phyloP scores from a whole-genome alignment of 1,140 invertebrate genomes.

The Hypothenemus hampei region DNA sequence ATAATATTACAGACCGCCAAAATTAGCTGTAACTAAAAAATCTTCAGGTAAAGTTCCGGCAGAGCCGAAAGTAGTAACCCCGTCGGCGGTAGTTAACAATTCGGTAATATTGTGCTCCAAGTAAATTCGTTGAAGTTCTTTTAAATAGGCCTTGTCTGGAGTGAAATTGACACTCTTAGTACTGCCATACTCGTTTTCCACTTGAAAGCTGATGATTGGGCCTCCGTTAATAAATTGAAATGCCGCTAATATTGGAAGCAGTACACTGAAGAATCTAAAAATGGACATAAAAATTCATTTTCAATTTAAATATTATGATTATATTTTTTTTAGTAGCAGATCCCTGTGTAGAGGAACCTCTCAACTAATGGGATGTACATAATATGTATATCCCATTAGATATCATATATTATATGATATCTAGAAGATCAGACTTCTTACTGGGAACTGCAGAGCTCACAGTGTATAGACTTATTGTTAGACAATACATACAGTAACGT shows the following conservation, averaged over 20 bases:
- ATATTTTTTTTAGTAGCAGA: not conserved
- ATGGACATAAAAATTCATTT: not conserved
- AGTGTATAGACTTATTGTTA: too few species aligned
- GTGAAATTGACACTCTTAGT: constrained; percentile 36
- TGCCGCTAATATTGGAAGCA: constrained; percentile 50
- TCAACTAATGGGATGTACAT: too few species aligned
- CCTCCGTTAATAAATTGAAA: constrained; percentile 54
- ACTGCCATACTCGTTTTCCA: constrained; percentile 58
- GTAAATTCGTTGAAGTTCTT: constrained; percentile 44
- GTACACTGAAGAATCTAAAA: constrained; percentile 46
- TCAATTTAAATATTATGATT: not conserved
- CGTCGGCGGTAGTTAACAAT: constrained; percentile 50
- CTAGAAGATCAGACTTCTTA: too few species aligned
- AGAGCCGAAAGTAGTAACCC: not conserved
- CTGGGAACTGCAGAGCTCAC: too few species aligned
- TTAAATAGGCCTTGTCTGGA: constrained; percentile 47
- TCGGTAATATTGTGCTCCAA: constrained; percentile 46
- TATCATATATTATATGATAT: too few species aligned
- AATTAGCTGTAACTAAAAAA: constrained; percentile 27
- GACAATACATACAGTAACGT: too few species aligned
- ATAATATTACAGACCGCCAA: too few species aligned
- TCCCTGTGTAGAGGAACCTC: not conserved
- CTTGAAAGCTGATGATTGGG: constrained; percentile 51
- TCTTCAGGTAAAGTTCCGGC: constrained; percentile 20
- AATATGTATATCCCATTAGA: too few species aligned